phyloP scores from a whole-genome alignment of 2,888 invertebrate species.

The Malthinus flaveolus region DNA sequence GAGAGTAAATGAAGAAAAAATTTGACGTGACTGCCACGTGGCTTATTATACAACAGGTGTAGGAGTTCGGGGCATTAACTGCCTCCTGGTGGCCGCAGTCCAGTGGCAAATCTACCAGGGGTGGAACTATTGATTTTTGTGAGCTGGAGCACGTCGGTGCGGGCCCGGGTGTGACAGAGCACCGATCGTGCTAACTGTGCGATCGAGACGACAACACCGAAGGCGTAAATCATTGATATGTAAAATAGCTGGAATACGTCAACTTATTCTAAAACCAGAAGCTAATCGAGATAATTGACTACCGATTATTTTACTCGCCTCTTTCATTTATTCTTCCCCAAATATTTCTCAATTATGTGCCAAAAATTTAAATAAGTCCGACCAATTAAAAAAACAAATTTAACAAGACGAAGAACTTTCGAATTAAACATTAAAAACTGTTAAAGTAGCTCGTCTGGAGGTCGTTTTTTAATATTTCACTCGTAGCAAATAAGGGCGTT shows the following conservation, averaged over 20 bases:
- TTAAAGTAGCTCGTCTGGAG: too few species aligned
- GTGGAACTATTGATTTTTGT: conserved; percentile 48
- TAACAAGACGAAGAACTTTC: too few species aligned
- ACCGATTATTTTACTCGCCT: conserved; percentile 7
- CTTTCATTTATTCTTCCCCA: conserved; percentile 6
- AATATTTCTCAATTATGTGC: neutral
- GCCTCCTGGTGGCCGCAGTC: conserved; percentile 39
- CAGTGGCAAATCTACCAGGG: conserved; percentile 39
- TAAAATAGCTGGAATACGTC: conserved; percentile 27
- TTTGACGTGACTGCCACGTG: conserved; percentile 19
- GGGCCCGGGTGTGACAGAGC: conserved; percentile 38
- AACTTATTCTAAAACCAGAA: conserved; percentile 24
- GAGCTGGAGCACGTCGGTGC: conserved; percentile 43
- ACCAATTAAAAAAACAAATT: too few species aligned
- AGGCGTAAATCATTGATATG: conserved; percentile 29
- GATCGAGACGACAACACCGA: conserved; percentile 26
- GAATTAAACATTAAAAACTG: too few species aligned
- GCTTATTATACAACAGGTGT: conserved; percentile 22
- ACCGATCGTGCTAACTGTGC: conserved; percentile 23
- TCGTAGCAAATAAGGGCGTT: too few species aligned
- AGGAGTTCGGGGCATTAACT: conserved; percentile 21
- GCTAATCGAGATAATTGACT: conserved; percentile 20
- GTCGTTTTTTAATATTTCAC: too few species aligned
- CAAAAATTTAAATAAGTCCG: neutral
- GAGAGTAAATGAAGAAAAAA: conserved; percentile 4